Evolutionary conservation across 2,888 invertebrate genomes (phyloP).

Genomic region (Drosophila siamana): DNA sequence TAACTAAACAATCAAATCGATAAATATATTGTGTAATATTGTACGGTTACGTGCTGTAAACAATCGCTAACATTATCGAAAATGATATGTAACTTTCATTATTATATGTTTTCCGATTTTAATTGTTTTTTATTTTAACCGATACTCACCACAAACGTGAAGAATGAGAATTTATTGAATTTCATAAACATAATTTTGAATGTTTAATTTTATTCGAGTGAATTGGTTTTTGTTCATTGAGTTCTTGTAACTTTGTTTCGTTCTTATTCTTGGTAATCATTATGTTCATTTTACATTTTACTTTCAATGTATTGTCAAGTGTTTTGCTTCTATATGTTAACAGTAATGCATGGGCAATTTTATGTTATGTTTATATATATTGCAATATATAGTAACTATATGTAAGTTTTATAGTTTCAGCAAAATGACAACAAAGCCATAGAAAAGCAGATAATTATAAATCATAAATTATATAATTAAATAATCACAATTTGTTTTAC

Average conservation of each 20-base stretch:
- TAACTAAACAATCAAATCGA: no score
- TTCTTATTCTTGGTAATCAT: constrained; percentile 15
- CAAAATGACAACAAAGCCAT: constrained; percentile 43
- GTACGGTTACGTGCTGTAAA: no score
- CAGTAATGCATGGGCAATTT: constrained; percentile 14
- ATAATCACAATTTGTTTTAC: constrained; percentile 71
- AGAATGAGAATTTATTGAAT: background rate
- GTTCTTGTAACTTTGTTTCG: constrained; percentile 41
- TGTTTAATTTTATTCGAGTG: constrained; percentile 58
- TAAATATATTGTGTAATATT: no score
- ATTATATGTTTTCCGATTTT: background rate
- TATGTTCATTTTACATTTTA: constrained; percentile 64
- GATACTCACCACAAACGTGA: constrained; percentile 7
- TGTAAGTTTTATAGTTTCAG: constrained; percentile 29
- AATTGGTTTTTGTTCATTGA: constrained; percentile 42
- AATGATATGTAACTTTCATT: background rate
- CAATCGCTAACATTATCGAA: background rate
- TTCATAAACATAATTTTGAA: constrained; percentile 24
- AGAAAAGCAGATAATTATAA: constrained; percentile 48
- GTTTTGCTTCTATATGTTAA: constrained; percentile 60
- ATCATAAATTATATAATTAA: constrained; percentile 68
- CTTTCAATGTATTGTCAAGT: constrained; percentile 82
- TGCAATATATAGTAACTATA: constrained; percentile 50
- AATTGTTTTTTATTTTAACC: background rate
- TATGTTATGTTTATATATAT: constrained; percentile 33